Percentiles rank a stretch among this genome's conserved stretches.
Evolutionary conservation across 2,888 invertebrate genomes (phyloP).

Genomic region (Lepas anatifera): DNA sequence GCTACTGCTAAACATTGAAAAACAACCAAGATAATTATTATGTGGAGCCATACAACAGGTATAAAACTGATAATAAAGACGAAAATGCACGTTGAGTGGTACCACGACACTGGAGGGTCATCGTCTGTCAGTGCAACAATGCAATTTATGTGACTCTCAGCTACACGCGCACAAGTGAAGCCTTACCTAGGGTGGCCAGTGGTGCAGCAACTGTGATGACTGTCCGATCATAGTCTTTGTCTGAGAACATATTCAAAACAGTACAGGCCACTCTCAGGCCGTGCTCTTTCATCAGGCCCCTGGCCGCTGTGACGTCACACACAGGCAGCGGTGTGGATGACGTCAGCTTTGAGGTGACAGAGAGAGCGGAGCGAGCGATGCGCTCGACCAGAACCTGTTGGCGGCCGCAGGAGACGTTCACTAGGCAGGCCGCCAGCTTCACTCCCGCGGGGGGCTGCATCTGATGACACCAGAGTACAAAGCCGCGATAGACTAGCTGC

Average conservation of each 20-base stretch:
- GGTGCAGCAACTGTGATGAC: slow-evolving; percentile 19
- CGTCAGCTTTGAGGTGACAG: neutral
- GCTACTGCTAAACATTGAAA: neutral
- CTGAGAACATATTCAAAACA: slow-evolving; percentile 20
- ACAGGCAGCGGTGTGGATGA: neutral
- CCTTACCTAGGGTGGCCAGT: slow-evolving; percentile 16
- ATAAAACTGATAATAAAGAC: too few species aligned
- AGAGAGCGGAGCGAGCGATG: slow-evolving; percentile 16
- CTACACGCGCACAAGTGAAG: neutral
- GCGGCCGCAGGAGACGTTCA: slow-evolving; percentile 19
- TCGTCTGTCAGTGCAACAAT: too few species aligned
- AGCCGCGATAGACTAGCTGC: too few species aligned
- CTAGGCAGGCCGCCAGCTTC: slow-evolving; percentile 19
- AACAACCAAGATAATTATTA: neutral
- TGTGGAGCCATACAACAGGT: neutral
- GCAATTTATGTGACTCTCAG: too few species aligned
- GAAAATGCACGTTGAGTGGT: too few species aligned
- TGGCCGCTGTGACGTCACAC: neutral
- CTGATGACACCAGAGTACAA: too few species aligned
- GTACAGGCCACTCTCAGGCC: slow-evolving; percentile 13
- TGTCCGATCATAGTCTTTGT: slow-evolving; percentile 20
- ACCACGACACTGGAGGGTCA: too few species aligned
- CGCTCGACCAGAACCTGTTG: slow-evolving; percentile 14
- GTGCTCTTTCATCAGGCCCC: neutral
- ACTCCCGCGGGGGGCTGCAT: neutral